Evolutionary conservation across 2,113 vertebrate genomes (phyloP).

Genomic region (Lepus timidus): DNA sequence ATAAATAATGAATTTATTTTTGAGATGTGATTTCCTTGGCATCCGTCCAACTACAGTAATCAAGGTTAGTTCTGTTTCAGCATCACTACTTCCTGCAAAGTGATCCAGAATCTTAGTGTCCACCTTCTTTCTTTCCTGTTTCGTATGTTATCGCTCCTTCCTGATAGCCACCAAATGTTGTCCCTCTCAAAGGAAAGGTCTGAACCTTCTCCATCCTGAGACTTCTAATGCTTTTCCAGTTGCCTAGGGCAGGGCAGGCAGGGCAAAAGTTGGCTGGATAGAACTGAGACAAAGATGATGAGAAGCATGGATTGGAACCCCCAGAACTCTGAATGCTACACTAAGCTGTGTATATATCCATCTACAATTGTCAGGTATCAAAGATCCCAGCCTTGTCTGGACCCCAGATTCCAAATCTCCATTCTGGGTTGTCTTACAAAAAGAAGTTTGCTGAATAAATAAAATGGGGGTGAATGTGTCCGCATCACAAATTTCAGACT

Average conservation of each 20-base stretch:
- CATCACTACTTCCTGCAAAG: not conserved
- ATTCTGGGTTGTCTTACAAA: not conserved
- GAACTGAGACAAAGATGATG: not conserved
- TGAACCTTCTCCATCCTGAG: not conserved
- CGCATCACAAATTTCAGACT: conserved; percentile 16
- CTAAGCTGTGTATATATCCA: not conserved
- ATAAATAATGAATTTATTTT: not conserved
- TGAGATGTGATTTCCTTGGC: not conserved
- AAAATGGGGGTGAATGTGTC: not conserved
- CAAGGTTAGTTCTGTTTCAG: not conserved
- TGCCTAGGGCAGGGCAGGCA: not conserved
- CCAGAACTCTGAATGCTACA: not conserved
- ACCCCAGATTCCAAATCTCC: not conserved
- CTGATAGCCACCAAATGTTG: not conserved
- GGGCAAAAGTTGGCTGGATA: not conserved
- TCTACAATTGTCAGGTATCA: too few species aligned
- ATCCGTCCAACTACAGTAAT: not conserved
- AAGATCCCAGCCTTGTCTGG: not conserved
- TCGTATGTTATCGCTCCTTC: not conserved
- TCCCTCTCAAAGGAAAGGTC: not conserved
- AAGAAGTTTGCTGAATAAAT: not conserved
- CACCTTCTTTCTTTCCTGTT: not conserved
- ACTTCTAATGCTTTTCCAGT: not conserved
- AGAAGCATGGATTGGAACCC: not conserved
- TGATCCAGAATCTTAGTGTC: not conserved